A percentile compares a stretch with the other conserved stretches of the same genome.
These are phyloP conservation scores for Pomatostomus ruficeps DNA, from an alignment of 2,113 vertebrate genomes.

Conservation along the genomic window DNA sequence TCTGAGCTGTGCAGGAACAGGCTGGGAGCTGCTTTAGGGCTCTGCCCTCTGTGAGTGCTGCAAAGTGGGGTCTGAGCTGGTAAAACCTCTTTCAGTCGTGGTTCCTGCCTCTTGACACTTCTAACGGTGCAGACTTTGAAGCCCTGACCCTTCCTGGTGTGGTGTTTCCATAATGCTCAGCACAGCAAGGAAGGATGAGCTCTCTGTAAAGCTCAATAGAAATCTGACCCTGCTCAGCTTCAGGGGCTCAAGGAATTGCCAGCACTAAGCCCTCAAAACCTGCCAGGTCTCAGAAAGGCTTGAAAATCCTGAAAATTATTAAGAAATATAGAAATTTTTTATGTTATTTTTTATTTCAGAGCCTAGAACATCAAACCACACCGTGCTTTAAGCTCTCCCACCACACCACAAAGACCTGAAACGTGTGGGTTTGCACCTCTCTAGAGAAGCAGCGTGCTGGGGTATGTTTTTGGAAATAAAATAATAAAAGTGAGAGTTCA, in stretches of 20 bases:
- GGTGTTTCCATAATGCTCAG: not conserved
- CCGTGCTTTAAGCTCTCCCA: not conserved
- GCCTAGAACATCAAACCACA: not conserved
- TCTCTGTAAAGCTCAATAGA: not conserved
- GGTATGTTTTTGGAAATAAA: not conserved
- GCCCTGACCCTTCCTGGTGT: accelerated
- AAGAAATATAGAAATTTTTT: not conserved
- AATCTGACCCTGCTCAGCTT: not conserved
- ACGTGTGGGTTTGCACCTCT: not conserved
- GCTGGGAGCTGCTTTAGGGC: not conserved
- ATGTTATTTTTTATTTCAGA: not conserved
- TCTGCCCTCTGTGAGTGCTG: accelerated
- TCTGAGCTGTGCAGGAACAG: not conserved
- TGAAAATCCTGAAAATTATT: not conserved
- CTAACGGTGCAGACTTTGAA: not conserved
- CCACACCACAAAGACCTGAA: not conserved
- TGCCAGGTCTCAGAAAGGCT: not conserved
- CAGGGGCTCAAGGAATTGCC: not conserved
- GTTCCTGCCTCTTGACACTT: not conserved
- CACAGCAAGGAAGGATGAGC: not conserved
- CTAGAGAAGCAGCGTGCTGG: not conserved
- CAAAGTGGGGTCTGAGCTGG: not conserved
- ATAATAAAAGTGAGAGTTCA: not conserved
- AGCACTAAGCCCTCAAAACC: not conserved
- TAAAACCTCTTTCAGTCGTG: not conserved